phyloP scores from a whole-genome alignment of 2,888 invertebrate genomes.

The Spatulosminthurus flaviceps region DNA sequence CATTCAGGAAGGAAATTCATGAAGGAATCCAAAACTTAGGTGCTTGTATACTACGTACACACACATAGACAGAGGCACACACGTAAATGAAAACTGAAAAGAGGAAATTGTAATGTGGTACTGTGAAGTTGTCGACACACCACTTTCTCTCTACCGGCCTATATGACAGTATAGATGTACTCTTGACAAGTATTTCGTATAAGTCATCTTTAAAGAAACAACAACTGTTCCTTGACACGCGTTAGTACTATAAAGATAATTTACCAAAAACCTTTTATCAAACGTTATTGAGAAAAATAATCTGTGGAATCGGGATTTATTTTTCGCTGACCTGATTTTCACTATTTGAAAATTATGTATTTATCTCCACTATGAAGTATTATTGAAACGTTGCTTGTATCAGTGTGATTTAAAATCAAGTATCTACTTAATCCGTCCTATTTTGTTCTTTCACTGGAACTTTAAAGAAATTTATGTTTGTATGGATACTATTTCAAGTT shows the following conservation, averaged over 20 bases:
- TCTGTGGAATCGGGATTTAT: too few species aligned
- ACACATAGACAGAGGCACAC: neutral
- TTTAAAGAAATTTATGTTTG: too few species aligned
- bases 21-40: neutral
- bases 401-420: too few species aligned
- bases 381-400: too few species aligned
- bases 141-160: constrained; percentile 34
- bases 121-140: constrained; percentile 25
- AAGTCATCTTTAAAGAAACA: constrained; percentile 18
- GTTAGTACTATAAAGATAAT: neutral
- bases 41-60: neutral
- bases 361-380: too few species aligned
- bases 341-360: too few species aligned
- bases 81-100: constrained; percentile 26
- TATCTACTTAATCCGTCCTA: too few species aligned
- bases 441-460: too few species aligned
- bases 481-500: too few species aligned
- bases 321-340: too few species aligned
- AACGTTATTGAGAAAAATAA: neutral
- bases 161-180: constrained; percentile 5
- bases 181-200: constrained; percentile 4
- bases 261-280: neutral
- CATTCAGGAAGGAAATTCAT: constrained; percentile 40
- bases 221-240: constrained; percentile 8
- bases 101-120: constrained; percentile 30